Base-by-base conservation (phyloP, 2,113 vertebrate species). In the Malurus melanocephalus region DNA sequence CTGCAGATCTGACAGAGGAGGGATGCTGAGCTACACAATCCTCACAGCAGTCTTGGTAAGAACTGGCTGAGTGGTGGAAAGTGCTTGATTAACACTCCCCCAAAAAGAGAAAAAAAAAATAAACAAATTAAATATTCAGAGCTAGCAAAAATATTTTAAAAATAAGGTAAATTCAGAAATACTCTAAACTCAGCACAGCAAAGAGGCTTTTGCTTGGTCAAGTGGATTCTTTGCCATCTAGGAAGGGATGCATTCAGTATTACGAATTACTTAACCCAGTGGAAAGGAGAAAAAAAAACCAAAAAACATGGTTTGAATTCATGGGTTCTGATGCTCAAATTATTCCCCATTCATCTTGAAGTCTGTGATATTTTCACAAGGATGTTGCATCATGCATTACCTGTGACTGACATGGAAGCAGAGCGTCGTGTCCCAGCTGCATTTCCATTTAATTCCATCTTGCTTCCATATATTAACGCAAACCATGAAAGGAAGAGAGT, bases 71-170 rank as follows among this genome's bases (percentile, higher is more conserved):
- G 28, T 46, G 4, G 16, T 43, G 13, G 9, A 69, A 77, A 14
- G 5, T 2, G 1, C 7, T 40, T 0, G 0, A 27, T 19, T 51
- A 56, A n/a, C 33, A 56, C 3, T 46, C 2, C 5, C 2, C 1
- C 4, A 11, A n/a, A 85, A 16, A 24, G 13, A 56, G 45, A 4
- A 20, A 28, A 69, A 53, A n/a, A 45, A 45, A 33, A 7, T 15
- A 13, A 46, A 65, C 1, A 57, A 21, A 42, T 65, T 53, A 52
- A 73, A 61, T 10, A 38, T 22, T 18, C 8, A 67, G 7, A 35
- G 3, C n/a, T 12, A 16, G 65, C 66, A 69, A 10, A 38, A n/a
- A 15, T 46, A 49, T 18, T 26, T 27, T 3, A 13, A 46, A 84
- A 67, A 7, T 43, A 3, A 28, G 0, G 7, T 20, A 35, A 23